Base-by-base conservation (phyloP, 2,113 vertebrate species). In the Bujurquina vittata region DNA sequence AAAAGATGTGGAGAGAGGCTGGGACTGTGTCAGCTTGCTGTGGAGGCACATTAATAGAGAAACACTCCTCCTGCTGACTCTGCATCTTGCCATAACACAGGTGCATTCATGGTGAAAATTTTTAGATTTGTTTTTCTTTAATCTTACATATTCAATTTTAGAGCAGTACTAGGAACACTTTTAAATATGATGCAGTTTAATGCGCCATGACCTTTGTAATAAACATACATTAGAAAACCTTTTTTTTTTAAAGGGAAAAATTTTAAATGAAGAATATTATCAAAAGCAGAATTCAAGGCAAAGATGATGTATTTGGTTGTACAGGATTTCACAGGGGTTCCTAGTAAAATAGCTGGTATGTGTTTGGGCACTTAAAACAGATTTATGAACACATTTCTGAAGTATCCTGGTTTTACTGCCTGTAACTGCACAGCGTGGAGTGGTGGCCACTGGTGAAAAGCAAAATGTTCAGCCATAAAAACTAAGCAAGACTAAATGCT, bases 11-110 rank as follows among this genome's bases (percentile, higher is more conserved):
- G 77, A 57, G 69, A 56, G 80, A 67, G 61, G 61, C 23, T 37
- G 57, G 56, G 75, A 69, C 65, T 49, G 58, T 84, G 59, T 89
- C 69, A 79, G 49, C 61, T 46, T 17, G 61, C 56, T 79, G 73
- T 77, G 77, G 40, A 73, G 55, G 43, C 33, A 63, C 67, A 78
- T 63, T 77, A 52, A 69, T 23, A 79, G 40, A 87, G 37, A 73
- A 33, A 65, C 55, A 10, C 75, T 40, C 63, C n/a, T 75, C 57
- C 35, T 37, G 57, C 46, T 9, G 72, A 23, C 20, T 35, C 49
- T 20, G 67, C 22, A 77, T 57, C 20, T 20, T 60, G 52, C 26
- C 35, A 8, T 26, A 4, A 77, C 60, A 62, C 20, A 81, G 46
- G 29, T 29, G 22, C 49, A 67, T 46, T 65, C 8, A 15, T 12